Conservation (phyloP, 2,113 vertebrate species). For the Pseudorectes ferrugineus region DNA sequence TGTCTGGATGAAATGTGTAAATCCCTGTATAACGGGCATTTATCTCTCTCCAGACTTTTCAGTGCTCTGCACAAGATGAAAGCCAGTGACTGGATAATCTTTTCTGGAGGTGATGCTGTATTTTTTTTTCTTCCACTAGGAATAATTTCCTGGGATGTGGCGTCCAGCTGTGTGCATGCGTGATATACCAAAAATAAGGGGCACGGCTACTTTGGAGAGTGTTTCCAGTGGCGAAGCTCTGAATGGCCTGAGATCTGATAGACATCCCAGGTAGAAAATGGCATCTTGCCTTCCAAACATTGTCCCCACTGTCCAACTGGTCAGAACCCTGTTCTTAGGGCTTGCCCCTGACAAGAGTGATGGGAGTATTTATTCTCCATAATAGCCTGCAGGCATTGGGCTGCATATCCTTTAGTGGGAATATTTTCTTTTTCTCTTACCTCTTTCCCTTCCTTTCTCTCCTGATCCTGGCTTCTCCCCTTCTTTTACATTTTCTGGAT, state of each 20-base stretch:
- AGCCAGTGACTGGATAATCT: background rate
- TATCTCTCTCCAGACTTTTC: slow-evolving; percentile 32
- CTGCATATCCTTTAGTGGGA: background rate
- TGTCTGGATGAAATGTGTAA: slow-evolving; percentile 51
- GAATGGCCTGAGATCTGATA: background rate
- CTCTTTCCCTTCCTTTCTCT: background rate
- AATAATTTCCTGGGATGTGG: background rate
- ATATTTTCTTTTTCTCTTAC: background rate
- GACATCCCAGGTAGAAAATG: background rate
- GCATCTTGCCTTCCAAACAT: background rate
- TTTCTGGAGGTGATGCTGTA: background rate
- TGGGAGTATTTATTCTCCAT: background rate
- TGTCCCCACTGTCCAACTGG: background rate
- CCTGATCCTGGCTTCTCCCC: background rate
- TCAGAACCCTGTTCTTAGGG: background rate
- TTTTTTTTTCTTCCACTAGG: background rate
- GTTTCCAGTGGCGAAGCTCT: background rate
- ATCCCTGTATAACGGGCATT: slow-evolving; percentile 5
- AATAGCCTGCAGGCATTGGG: background rate
- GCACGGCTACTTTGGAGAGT: background rate
- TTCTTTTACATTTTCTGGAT: background rate
- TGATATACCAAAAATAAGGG: background rate
- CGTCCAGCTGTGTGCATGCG: background rate
- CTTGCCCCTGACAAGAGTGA: background rate
- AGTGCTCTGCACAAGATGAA: slow-evolving; percentile 20